Percentiles rank a stretch among this genome's conserved stretches.
These are phyloP conservation scores for Drosophila kanekoi DNA, from an alignment of 2,888 invertebrate species.

Conservation along the genomic window DNA sequence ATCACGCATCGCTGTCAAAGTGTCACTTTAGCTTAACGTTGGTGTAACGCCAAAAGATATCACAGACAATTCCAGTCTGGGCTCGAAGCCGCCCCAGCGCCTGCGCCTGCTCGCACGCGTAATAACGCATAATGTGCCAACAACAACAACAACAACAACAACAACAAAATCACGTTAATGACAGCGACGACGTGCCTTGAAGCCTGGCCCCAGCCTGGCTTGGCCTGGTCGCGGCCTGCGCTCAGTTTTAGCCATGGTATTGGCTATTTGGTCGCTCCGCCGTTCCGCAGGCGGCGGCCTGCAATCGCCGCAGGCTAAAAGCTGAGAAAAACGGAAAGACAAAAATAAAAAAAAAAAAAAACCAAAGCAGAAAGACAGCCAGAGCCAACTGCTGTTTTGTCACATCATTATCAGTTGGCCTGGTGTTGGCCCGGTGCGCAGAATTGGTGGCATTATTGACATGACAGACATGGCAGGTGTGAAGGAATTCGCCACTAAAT, in stretches of 20 bases:
- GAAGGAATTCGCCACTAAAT: conserved; percentile 80
- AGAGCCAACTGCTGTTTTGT: conserved; percentile 77
- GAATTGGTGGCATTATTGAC: conserved; percentile 79
- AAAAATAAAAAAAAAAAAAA: conserved; percentile 9
- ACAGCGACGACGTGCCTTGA: conserved; percentile 70
- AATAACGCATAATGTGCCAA: conserved; percentile 74
- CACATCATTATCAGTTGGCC: conserved; percentile 77
- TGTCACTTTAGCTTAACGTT: conserved; percentile 82
- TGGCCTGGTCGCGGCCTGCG: conserved; percentile 5
- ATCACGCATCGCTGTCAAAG: conserved; percentile 84
- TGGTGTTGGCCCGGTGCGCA: conserved; percentile 37
- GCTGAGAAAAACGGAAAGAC: conserved; percentile 6
- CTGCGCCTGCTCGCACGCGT: conserved; percentile 61
- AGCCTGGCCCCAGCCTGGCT: conserved; percentile 20
- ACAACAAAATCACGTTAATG: conserved; percentile 74
- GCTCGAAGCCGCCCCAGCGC: conserved; percentile 3
- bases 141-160: conserved; percentile 41
- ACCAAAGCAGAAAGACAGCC: conserved; percentile 12
- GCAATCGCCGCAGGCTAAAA: conserved; percentile 33
- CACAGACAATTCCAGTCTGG: conserved; percentile 52
- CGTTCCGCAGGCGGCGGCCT: conserved; percentile 27
- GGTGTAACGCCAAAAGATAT: conserved; percentile 68
- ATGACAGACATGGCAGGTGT: conserved; percentile 75
- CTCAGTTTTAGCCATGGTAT: conserved; percentile 11
- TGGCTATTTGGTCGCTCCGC: conserved; percentile 10